Percentiles rank a stretch among this genome's conserved stretches.
These are phyloP conservation scores for Drosophila pallidifrons DNA, from an alignment of 1,140 invertebrate genomes.

Conservation along the genomic window DNA sequence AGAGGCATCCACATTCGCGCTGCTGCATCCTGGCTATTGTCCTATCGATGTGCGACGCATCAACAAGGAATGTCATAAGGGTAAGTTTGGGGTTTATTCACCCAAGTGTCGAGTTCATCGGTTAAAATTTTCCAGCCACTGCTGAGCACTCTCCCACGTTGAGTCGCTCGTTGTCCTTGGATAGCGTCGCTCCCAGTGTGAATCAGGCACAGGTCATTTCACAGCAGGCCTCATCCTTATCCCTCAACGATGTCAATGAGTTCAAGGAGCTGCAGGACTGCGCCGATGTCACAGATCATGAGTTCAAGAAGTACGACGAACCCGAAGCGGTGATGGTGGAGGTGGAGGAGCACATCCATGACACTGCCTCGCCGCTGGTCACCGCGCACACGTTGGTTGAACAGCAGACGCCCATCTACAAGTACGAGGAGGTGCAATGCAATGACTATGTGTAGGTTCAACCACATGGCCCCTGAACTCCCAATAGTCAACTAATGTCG, in stretches of 20 bases:
- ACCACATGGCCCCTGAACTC: background rate
- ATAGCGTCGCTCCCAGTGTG: constrained; percentile 88
- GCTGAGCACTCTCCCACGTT: constrained; percentile 83
- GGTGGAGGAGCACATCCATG: constrained; percentile 89
- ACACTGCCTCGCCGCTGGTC: constrained; percentile 88
- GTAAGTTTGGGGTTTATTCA: constrained; percentile 33
- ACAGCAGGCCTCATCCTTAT: constrained; percentile 90
- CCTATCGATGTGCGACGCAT: constrained; percentile 78
- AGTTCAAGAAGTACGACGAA: constrained; percentile 85
- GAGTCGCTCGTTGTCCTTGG: constrained; percentile 89
- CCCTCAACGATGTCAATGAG: constrained; percentile 89
- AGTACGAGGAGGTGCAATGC: constrained; percentile 86
- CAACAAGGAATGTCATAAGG: constrained; percentile 70
- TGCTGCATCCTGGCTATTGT: constrained; percentile 88
- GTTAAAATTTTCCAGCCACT: constrained; percentile 11
- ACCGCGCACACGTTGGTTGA: constrained; percentile 87
- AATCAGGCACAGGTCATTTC: constrained; percentile 84
- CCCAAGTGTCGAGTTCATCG: too few relatives aligned
- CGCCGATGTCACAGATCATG: constrained; percentile 78
- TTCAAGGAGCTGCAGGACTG: constrained; percentile 85
- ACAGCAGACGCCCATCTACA: constrained; percentile 89
- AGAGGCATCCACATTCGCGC: constrained; percentile 92
- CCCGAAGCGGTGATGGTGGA: constrained; percentile 89
- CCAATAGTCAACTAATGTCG: background rate
- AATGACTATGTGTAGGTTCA: constrained; percentile 75